Evolutionary conservation across 2,113 vertebrate species (phyloP), one percentile per base, ranked within the genome.

Genomic region (Chrysemys picta): DNA sequence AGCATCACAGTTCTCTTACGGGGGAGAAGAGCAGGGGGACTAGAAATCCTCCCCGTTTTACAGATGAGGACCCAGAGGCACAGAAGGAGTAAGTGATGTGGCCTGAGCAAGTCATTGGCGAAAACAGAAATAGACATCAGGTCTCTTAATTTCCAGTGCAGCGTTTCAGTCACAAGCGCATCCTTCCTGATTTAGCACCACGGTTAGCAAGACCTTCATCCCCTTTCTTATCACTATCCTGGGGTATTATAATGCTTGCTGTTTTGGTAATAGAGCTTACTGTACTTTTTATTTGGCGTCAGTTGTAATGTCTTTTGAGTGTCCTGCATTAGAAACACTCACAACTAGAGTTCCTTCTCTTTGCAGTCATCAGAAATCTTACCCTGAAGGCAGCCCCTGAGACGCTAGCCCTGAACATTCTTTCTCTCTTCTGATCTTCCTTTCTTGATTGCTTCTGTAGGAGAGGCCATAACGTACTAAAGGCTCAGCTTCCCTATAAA

Each of bases 391-490:
- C 84, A 93, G 13, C 49, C 27, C 5, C 62, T 89, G 82, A 86
- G 50, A 87, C 24, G 54, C 38, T 53, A 25, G 54, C 6, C 16
- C 65, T 72, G 53, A 81, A 85, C 86, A 72, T 54, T 84, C 53
- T 47, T 95, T 92, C 31, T 29, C 31, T 90, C n/a, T 82, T 5
- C 84, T 97, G 93, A 89, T 19, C 49, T 22, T 85, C 82, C 24
- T 94, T 35, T 81, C 84, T 89, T 81, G 82, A 29, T 93, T 94
- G 50, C 80, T 57, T 96, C 89, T 54, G 1, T 93, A 99, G 99
- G 86, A 99, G 99, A 92, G 99, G 99, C 84, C 99, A 99, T 76
- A 99, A 99, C 56, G 99, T 99, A 85, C 98, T 99, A 94, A 99
- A 98, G 95, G 98, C 98, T 91, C 99, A 99, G 91, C 99, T 99